Evolutionary conservation across 2,113 vertebrate species (phyloP), one percentile per base, ranked within the genome.

Genomic region (Calypte anna): DNA sequence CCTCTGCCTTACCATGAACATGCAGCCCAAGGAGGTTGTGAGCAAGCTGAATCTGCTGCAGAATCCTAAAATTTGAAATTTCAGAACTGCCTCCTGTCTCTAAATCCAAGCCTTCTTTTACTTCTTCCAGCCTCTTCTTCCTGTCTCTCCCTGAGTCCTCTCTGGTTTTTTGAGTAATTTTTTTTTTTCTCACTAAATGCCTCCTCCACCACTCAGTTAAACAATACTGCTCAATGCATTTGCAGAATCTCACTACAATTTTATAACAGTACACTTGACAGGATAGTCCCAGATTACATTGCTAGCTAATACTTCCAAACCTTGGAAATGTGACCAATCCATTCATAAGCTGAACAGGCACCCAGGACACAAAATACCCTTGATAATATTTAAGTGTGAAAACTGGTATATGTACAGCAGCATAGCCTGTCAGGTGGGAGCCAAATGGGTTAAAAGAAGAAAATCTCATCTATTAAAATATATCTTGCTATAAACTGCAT

Each of bases 371-470:
- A 57, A 88, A 88, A 40, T 5, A 9, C 24, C 17, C 21, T 44
- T 48, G 16, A 54, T 25, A 86, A 44, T 7, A 40, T 54, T 40
- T 50, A 75, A 68, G 40, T 10, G 46, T 21, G n/a, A 75, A 78
- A 94, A 43, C 5, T 0, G 0, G 20, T 46, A 31, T 1, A 44
- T 19, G 25, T 31, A 24, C 1, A 72, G 44, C 9, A 13, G 28
- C 79, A 90, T 6, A 63, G 46, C 15, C 14, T 7, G 21, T 28
- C 62, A 25, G 23, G 48, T 80, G 33, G 82, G 48, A 93, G 18
- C n/a, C 22, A 40, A 66, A 92, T 7, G 87, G 69, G 87, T 93
- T 93, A 87, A 90, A 93, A 91, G 70, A 57, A 53, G 86, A 86
- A 90, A 82, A 76, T 69, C 57, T 86, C 48, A 76, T n/a, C 75